Evolutionary conservation across 2,888 invertebrate species (phyloP), one percentile per base, ranked within the genome.

Genomic region (Meta bourneti): DNA sequence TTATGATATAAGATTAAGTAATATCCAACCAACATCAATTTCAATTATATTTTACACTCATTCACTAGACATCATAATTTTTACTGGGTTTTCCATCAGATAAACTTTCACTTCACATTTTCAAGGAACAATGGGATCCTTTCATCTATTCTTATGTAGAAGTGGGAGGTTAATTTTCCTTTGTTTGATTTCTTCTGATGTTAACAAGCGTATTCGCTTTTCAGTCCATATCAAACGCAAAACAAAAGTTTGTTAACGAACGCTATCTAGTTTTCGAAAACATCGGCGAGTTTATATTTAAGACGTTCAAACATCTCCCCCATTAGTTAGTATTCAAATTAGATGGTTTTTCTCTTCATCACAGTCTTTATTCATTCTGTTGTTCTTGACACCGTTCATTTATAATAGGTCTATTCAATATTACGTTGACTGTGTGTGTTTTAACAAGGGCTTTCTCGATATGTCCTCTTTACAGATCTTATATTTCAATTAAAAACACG

Each of bases 131-230:
- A 34, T 34, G 34, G 34, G 34, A 34, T 34, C 34, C 34, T 34
- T 34, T 34, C 34, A 34, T 1, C 34, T 34, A 34, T 34, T 34
- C 34, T 34, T 34, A 34, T 34, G 4, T 34, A 34, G 34, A 2
- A 34, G 34, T 34, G 34, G 34, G 34, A 34, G 72, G 72, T 82
- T 82, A 71, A 82, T 82, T 52, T 82, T 71, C 82, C 19, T 71
- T 82, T 82, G 82, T 82, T 51, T 7, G 72, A 52, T 82, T 51
- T 51, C 72, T 72, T 82, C 13, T 20, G 19, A 71, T 13, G 7
- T 20, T 82, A 82, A 82, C 72, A 72, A 82, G 82, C 19, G 13
- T 70, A 19, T 82, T 72, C 72, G 52, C 13, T 80, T 82, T 71
- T 82, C 72, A 52, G 72, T 82, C 82, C 51, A 71, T 71, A 51